Percentiles rank a stretch among this genome's conserved stretches.
Conservation (phyloP, 2,113 vertebrate genomes). For the Ammodytes marinus region DNA sequence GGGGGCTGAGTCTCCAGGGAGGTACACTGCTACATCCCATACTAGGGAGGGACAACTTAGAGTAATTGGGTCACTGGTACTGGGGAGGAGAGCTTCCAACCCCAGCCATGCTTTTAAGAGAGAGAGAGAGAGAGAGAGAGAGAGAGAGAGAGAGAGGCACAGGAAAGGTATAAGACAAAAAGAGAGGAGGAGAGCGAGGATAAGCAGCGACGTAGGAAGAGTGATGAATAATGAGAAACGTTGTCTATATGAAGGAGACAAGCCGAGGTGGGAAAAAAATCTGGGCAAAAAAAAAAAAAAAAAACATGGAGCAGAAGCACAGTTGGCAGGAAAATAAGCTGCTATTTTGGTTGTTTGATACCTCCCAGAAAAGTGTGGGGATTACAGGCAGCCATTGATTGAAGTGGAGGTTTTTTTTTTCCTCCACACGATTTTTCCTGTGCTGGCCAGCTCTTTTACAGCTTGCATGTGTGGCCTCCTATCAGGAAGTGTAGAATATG, state of each 20-base stretch:
- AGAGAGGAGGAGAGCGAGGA: conserved; percentile 39
- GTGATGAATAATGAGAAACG: conserved; percentile 65
- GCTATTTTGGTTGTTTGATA: conserved; percentile 46
- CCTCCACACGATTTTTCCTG: not conserved
- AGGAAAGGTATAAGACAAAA: too few species aligned
- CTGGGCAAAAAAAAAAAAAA: conserved; percentile 12
- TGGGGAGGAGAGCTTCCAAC: conserved; percentile 66
- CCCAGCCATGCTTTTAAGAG: conserved; percentile 65
- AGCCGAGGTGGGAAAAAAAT: conserved; percentile 14
- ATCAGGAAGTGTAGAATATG: conserved; percentile 18
- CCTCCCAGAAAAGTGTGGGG: conserved; percentile 32
- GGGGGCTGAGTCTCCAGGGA: conserved; percentile 73
- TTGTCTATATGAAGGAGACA: conserved; percentile 31
- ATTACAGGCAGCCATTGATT: conserved; percentile 31
- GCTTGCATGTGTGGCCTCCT: not conserved
- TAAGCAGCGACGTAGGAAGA: conserved; percentile 37
- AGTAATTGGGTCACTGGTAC: conserved; percentile 81
- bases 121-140: conserved; percentile 50
- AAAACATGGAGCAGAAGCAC: conserved; percentile 18
- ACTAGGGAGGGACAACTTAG: conserved; percentile 75
- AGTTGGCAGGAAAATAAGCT: conserved; percentile 43
- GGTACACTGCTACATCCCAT: conserved; percentile 64
- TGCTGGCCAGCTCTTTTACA: conserved; percentile 1
- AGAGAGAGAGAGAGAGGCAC: conserved; percentile 46
- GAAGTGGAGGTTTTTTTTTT: conserved; percentile 13